Evolutionary conservation across 2,797 vertebrate genomes (phyloP), one percentile per base, ranked within the genome.

Genomic region (Smutsia temminckii): DNA sequence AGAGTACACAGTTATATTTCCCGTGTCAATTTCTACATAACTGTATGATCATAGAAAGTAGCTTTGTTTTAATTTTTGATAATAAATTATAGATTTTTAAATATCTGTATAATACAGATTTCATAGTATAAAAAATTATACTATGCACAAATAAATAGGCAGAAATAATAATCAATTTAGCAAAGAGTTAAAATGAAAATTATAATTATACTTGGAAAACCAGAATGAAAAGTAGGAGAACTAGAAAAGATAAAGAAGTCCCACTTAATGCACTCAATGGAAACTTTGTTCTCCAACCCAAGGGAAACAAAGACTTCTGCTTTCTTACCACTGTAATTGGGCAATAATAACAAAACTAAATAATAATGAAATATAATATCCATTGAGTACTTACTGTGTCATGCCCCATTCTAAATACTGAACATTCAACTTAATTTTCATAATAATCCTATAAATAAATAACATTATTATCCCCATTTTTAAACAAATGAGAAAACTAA

Each of bases 41-140:
- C 32, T 25, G 23, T 57, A 83, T 20, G 63, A 64, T 40, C 13
- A 74, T 18, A 64, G 12, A 80, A 13, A 11, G 25, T 53, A 89
- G 86, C 29, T 57, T 83, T 71, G 3, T 37, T 32, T 75, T 71
- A 94, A 20, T 18, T 81, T 72, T 80, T 95, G 20, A 69, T 93
- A 87, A 72, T 74, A 40, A 91, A 83, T 78, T 40, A 51, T 64
- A 64, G 16, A 49, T 59, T 72, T 95, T 69, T 46, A 85, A 53
- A 12, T 53, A 90, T 84, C 29, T 86, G 42, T 18, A 91, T 29
- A 92, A 83, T 85, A 55, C 59, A 94, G 71, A 78, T 72, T 92
- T 77, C 9, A 72, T 85, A 25, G 29, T 69, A 61, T 46, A 89
- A 13, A 86, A 91, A 86, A 51, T 63, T 23, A 89, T 61, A 40